Evolutionary conservation across 2,888 invertebrate species (phyloP).

Genomic region (Druceiella hillmani): DNA sequence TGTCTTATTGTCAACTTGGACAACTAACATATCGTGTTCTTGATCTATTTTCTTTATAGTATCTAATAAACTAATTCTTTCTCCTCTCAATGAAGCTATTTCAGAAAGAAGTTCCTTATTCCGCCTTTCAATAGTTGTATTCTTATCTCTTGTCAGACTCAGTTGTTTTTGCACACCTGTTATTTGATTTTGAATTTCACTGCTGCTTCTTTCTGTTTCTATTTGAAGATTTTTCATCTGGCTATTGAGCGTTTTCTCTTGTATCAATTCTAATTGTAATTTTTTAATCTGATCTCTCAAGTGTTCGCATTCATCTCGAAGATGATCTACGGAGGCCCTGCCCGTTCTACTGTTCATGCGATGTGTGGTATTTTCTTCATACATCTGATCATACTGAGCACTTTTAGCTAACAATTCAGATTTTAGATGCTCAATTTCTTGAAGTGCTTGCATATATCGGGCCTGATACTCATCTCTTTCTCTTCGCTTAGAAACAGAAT

Average conservation of each 20-base stretch:
- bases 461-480: conserved; percentile 42
- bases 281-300: conserved; percentile 44
- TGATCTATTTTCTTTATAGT: conserved; percentile 61
- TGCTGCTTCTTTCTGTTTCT: conserved; percentile 68
- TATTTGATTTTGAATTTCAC: conserved; percentile 64
- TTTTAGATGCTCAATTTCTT: conserved; percentile 39
- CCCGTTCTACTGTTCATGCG: conserved; percentile 43
- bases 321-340: conserved; percentile 40
- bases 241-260: conserved; percentile 44
- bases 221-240: conserved; percentile 65
- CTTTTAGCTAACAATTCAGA: conserved; percentile 41
- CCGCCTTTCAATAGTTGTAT: conserved; percentile 53
- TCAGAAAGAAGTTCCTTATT: conserved; percentile 56
- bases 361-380: conserved; percentile 45
- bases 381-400: conserved; percentile 39
- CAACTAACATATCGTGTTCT: conserved; percentile 63
- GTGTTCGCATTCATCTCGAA: conserved; percentile 42
- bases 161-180: conserved; percentile 59
- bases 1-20: conserved; percentile 67
- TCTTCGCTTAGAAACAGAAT: conserved; percentile 35
- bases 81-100: conserved; percentile 54
- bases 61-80: conserved; percentile 57
- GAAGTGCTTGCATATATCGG: conserved; percentile 37
- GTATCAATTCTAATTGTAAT: conserved; percentile 44
- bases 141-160: conserved; percentile 52